Base-by-base conservation (phyloP, 1,140 invertebrate species). In the Drosophila grimshawi region DNA sequence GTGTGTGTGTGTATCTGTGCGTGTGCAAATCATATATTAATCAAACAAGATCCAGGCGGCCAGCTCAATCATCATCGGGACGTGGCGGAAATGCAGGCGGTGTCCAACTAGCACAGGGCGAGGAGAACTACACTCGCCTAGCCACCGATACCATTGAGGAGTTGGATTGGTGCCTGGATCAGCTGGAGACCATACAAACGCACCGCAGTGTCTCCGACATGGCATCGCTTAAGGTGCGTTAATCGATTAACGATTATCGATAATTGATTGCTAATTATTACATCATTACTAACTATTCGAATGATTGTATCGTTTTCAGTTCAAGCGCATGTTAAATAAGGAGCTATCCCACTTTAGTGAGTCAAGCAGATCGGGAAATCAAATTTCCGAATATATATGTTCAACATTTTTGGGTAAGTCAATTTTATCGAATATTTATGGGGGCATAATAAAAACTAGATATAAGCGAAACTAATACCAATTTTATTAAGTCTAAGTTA, bases 311-410 rank as follows among this genome's bases (percentile, higher is more conserved):
- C n/a, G n/a, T 65, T n/a, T 39, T 49, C 8, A 11, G 98, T 99
- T 99, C 95, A 99, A 99, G 94, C 96, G 98, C 93, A 99, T 99
- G 98, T 95, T 99, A 92, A 99, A 99, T 94, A 98, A 99, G 94
- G 99, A 99, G 93, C 94, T 99, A 81, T 99, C 97, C 92, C 98
- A 99, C 93, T 99, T 99, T 94, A 99, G 98, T 39, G 98, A 99
- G 93, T 99, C 98, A 56, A 98, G 97, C 93, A 99, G 98, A 94
- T 99, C 98, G 69, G 98, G 98, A 85, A 99, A 99, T 93, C 98
- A 99, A 95, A 99, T 99, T 90, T 99, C 98, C 37, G 98, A 99
- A 93, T 99, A 99, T 93, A 99, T 99, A 93, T 99, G 98, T 94
- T 98, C 97, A 71, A 99, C 98, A 85, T 99, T 99, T 94, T 95